Conservation (phyloP, 2,113 vertebrate species). For the Echinops telfairi region DNA sequence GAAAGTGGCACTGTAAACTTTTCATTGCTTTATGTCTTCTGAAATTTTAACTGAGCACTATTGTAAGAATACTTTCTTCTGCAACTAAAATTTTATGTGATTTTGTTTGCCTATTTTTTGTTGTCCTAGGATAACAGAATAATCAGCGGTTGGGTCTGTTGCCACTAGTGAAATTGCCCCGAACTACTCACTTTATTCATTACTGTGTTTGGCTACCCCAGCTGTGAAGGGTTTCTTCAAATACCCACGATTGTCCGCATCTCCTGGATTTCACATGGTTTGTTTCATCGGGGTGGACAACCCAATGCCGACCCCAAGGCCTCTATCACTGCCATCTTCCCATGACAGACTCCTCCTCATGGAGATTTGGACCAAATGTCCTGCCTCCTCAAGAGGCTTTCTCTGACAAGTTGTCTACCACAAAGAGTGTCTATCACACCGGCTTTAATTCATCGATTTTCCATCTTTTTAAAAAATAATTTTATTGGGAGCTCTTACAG, state of each 20-base stretch:
- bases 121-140: neutral
- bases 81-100: neutral
- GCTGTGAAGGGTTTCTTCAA: too few species aligned
- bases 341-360: neutral
- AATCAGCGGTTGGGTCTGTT: neutral
- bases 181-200: neutral
- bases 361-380: neutral
- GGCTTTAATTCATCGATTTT: neutral
- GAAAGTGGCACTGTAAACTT: slow-evolving; percentile 7
- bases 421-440: neutral
- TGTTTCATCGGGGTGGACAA: neutral
- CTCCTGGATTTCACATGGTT: neutral
- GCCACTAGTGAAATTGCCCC: neutral
- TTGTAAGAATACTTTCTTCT: slow-evolving; percentile 40
- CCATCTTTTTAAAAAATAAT: neutral
- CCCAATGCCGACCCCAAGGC: neutral
- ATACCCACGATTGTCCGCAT: neutral
- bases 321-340: too few species aligned
- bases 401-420: fast-evolving
- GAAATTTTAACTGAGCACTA: slow-evolving; percentile 47
- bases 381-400: fast-evolving
- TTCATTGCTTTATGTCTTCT: neutral
- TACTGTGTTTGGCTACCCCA: neutral
- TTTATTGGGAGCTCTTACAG: too few species aligned
- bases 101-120: neutral